Base-by-base conservation (phyloP, 1,140 invertebrate genomes). In the Mycetomoellerius zeteki region DNA sequence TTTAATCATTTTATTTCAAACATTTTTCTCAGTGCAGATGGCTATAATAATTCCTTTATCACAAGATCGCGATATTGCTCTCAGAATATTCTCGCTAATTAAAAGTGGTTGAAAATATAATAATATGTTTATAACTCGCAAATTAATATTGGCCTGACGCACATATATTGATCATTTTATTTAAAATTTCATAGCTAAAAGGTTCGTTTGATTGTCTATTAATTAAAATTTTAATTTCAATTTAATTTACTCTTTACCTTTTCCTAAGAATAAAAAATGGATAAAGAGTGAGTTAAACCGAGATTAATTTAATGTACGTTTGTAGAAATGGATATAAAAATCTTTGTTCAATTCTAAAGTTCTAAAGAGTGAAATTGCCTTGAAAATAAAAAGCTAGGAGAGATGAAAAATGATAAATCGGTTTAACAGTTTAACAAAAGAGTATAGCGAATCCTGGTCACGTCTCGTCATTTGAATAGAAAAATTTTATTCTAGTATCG, bases 371-470 rank as follows among this genome's bases (percentile, higher is more conserved):
- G 6, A 37, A 72, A 2, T 30, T 19, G 27, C 7, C 27, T 19
- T 19, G 27, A 19, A 30, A 33, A 30, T 16, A 16, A 27, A 30
- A n/a, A 33, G 24, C 60, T 7, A 64, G 7, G 33, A 64, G 1
- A 12, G 10, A 8, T 19, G 10, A 43, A 14, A 43, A 54, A 27
- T 47, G 14, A 52, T 52, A 19, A 52, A 72, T 52, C 24, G 5
- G 10, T 73, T 73, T 69, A 67, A 67, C n/a, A 33, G 10, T 73
- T 73, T 69, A 67, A 67, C n/a, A 33, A 19, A 5, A 10, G 64
- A 65, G 1, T 43, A 21, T 43, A 43, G 64, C n/a, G 19, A 43
- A 67, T 67, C 4, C 33, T 30, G 10, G 10, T 67, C 33, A 21
- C n/a, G n/a, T 67, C n/a, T 21, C 33, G 33, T 67, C n/a, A 12